Evolutionary conservation across 2,113 vertebrate genomes (phyloP).

Genomic region (pig (Sus scrofa)): T2T-Sscrofa CM000823.6:62451501-62452000

Average conservation of each 20-base stretch:
- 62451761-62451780: too few relatives aligned
- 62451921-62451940: neutral
- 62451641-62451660: neutral
- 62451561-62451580: neutral
- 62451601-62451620: neutral
- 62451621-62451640: neutral
- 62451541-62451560: neutral
- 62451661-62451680: neutral
- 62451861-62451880: neutral
- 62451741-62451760: too few relatives aligned
- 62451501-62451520: neutral
- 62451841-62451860: neutral
- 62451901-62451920: neutral
- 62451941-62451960: neutral
- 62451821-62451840: neutral
- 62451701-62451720: too few relatives aligned
- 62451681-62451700: too few relatives aligned
- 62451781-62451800: neutral
- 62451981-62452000: neutral
- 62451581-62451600: neutral
- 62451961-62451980: neutral
- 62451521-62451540: neutral
- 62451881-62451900: conserved; percentile 17
- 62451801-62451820: neutral
- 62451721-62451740: too few relatives aligned